A percentile compares a stretch with the other conserved stretches of the same genome.
Conservation (phyloP, 2,797 vertebrate genomes). For the Tragelaphus oryx region DNA sequence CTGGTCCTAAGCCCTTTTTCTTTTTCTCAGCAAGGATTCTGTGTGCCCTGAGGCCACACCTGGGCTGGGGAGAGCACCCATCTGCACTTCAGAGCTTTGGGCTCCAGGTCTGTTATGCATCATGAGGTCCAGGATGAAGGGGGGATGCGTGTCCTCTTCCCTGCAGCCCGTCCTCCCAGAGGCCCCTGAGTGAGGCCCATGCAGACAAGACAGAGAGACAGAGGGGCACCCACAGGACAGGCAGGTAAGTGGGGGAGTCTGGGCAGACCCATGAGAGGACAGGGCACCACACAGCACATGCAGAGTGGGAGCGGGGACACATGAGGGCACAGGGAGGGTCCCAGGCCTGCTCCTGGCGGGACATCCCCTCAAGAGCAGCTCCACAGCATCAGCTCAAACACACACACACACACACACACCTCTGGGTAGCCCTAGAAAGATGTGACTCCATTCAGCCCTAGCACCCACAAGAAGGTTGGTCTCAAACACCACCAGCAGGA, state of each 20-base stretch:
- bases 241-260: not conserved
- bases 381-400: not conserved
- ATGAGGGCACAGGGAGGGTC: not conserved
- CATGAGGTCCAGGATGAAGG: not conserved
- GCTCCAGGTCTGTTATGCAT: not conserved
- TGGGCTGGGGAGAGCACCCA: not conserved
- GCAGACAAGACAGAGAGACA: not conserved
- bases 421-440: not conserved
- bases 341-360: not conserved
- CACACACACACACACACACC: not conserved
- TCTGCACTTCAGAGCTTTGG: not conserved
- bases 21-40: not conserved
- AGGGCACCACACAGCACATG: not conserved
- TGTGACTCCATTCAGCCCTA: not conserved
- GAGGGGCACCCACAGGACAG: not conserved
- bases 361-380: not conserved
- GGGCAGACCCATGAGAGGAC: no score
- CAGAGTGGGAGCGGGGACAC: not conserved
- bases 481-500: not conserved
- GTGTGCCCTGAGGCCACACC: not conserved
- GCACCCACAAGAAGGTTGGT: not conserved
- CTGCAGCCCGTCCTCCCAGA: not conserved
- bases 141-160: fast-evolving
- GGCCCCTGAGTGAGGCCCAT: no score
- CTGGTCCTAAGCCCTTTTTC: not conserved